Evolutionary conservation across 2,113 vertebrate species (phyloP).

Genomic region (Chascanopsetta lugubris): DNA sequence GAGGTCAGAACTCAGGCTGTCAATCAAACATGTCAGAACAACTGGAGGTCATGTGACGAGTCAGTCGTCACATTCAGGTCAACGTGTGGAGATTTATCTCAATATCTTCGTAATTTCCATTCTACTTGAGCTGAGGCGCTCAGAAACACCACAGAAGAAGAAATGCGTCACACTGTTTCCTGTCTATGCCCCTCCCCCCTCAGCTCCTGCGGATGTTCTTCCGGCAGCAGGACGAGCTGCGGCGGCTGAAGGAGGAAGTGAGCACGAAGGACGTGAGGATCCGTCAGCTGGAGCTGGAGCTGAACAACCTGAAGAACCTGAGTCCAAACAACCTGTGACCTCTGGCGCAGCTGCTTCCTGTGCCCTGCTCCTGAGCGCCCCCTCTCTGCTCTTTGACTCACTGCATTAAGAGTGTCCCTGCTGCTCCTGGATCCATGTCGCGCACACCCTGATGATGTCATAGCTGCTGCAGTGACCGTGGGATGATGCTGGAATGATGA

Average conservation of each 20-base stretch:
- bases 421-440: conserved; percentile 20
- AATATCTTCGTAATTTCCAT: no score
- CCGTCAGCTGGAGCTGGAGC: conserved; percentile 94
- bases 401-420: conserved; percentile 28
- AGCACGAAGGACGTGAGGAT: conserved; percentile 90
- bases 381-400: conserved; percentile 39
- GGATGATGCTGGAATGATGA: conserved; percentile 35
- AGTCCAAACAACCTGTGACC: conserved; percentile 91
- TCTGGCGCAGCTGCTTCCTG: conserved; percentile 57
- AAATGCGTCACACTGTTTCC: neutral
- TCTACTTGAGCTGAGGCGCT: no score
- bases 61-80: no score
- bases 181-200: neutral
- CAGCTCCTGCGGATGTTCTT: conserved; percentile 98
- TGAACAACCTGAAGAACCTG: conserved; percentile 93
- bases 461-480: conserved; percentile 37
- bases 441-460: conserved; percentile 27
- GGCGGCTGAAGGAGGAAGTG: conserved; percentile 92
- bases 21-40: neutral
- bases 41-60: no score
- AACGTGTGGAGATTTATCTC: no score
- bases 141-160: no score
- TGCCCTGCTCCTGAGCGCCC: conserved; percentile 51
- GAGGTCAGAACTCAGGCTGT: conserved; percentile 77
- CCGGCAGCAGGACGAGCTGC: conserved; percentile 95